phyloP scores from a whole-genome alignment of 2,888 invertebrate genomes.

The Drepanosiphum platanoidis region DNA sequence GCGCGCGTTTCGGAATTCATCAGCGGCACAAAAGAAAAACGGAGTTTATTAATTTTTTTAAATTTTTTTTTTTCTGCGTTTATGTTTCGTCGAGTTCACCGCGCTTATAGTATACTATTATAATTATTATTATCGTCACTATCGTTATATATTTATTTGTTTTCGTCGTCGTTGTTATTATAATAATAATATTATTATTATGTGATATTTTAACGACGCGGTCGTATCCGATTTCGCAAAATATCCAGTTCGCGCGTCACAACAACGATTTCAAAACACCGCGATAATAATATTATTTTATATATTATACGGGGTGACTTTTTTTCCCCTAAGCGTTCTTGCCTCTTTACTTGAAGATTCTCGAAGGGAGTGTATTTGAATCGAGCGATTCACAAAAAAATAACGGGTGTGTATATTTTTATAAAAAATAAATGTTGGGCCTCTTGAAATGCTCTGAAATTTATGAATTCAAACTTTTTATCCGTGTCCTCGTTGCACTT shows the following conservation, averaged over 20 bases:
- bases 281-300: neutral
- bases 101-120: neutral
- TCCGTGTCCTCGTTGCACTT: no score
- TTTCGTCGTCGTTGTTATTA: neutral
- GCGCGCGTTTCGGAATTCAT: neutral
- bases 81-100: neutral
- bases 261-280: neutral
- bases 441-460: no score
- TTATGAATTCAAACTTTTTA: no score
- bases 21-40: no score
- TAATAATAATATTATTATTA: neutral
- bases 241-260: neutral
- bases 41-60: neutral
- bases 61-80: neutral
- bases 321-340: no score
- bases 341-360: no score
- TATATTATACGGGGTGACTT: neutral
- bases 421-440: no score
- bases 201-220: neutral
- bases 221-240: neutral
- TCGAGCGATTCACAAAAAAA: no score
- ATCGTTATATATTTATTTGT: neutral
- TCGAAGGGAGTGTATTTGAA: no score
- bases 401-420: no score
- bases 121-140: neutral